A percentile compares a stretch with the other conserved stretches of the same genome.
Evolutionary conservation across 2,113 vertebrate species (phyloP).

Genomic region (Saguinus midas): DNA sequence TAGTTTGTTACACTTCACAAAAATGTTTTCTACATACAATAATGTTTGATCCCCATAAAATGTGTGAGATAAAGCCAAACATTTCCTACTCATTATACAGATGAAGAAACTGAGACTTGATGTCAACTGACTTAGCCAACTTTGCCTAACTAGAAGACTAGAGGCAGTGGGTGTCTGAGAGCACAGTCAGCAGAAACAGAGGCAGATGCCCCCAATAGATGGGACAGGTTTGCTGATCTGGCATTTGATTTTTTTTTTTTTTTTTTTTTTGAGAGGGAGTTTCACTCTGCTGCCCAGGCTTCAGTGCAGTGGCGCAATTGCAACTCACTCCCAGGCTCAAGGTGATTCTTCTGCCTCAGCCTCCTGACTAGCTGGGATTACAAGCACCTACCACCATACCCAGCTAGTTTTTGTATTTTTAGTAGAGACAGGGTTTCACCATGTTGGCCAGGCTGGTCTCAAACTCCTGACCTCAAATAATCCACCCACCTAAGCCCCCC

Average conservation of each 20-base stretch:
- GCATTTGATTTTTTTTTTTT: not conserved
- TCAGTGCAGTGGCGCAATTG: not conserved
- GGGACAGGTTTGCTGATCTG: not conserved
- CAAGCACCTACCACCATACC: not conserved
- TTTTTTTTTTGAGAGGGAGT: not conserved
- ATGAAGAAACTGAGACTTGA: not conserved
- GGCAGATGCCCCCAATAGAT: not conserved
- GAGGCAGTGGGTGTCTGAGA: not conserved
- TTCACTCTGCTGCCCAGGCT: not conserved
- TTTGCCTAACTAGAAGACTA: not conserved
- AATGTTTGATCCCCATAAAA: not conserved
- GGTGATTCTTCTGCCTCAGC: not conserved
- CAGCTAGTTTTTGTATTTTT: not conserved
- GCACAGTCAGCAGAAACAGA: not conserved
- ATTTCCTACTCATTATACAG: conserved; percentile 31
- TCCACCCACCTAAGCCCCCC: not conserved
- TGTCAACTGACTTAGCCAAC: not conserved
- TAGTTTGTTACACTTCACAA: not conserved
- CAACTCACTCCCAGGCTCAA: not conserved
- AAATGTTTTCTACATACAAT: not conserved
- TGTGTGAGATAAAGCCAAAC: conserved; percentile 25
- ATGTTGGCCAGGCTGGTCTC: not conserved
- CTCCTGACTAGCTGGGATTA: not conserved
- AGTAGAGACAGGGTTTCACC: not conserved
- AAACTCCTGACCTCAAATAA: not conserved